phyloP scores from a whole-genome alignment of 2,797 vertebrate species.

The Aythya fuligula region DNA sequence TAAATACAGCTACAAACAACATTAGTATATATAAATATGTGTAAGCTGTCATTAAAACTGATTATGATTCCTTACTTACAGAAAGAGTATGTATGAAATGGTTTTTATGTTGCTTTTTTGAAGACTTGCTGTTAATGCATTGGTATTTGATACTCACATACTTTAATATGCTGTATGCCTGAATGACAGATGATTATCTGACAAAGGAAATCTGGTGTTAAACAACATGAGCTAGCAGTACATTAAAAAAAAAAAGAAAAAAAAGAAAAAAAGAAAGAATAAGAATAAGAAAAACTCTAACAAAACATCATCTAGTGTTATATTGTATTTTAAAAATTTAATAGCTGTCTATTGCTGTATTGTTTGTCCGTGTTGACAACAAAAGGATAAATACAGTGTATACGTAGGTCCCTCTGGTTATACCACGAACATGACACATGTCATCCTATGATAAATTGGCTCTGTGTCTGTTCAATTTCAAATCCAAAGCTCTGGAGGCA shows the following conservation, averaged over 20 bases:
- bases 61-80: conserved; percentile 66
- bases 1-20: conserved; percentile 19
- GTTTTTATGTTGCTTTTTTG: conserved; percentile 49
- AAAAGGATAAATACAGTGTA: conserved; percentile 94
- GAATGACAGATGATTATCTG: conserved; percentile 83
- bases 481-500: conserved; percentile 98
- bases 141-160: conserved; percentile 61
- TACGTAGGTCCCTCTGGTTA: conserved; percentile 94
- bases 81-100: conserved; percentile 4
- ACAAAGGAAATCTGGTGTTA: conserved; percentile 81
- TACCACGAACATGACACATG: conserved; percentile 98
- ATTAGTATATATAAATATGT: conserved; percentile 36
- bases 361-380: conserved; percentile 89
- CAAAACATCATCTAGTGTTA: conserved; percentile 78
- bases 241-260: conserved; percentile 73
- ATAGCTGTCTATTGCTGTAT: conserved; percentile 81
- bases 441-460: conserved; percentile 99
- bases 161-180: conserved; percentile 63
- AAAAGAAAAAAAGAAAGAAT: too few relatives aligned
- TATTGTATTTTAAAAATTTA: conserved; percentile 81
- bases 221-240: conserved; percentile 78
- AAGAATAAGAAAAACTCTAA: conserved; percentile 17
- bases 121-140: conserved; percentile 54
- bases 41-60: conserved; percentile 55
- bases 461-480: conserved; percentile 98